Base-by-base conservation (phyloP, 1,140 invertebrate species). In the Stenopsyche tienmushanensis region DNA sequence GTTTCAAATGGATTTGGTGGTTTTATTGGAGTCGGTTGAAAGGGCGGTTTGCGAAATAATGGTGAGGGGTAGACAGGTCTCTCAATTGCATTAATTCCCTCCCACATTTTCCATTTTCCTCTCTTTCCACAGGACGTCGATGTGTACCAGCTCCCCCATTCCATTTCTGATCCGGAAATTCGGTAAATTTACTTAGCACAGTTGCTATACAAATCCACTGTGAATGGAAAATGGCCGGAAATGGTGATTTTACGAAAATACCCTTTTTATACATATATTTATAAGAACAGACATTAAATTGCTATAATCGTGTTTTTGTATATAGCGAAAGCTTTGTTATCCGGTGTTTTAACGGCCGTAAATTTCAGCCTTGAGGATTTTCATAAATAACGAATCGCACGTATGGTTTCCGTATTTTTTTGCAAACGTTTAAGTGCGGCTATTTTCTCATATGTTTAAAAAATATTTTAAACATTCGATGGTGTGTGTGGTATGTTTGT, bases 81-180 rank as follows among this genome's bases (percentile, higher is more conserved):
- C 5, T 45, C 45, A 21, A 49, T 49, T 49, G 45, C 45, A 49
- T 49, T 49, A 49, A 49, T 49, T 21, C 18, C 45, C 18, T 42
- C 13, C n/a, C 9, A 21, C 23, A n/a, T 49, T 49, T 49, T 49
- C 45, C 45, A 13, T 17, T 21, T 1, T 3, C 45, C 23, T 49
- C 23, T 49, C n/a, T 15, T 15, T 17, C 2, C 13, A 42, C 41
- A 17, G 18, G 18, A 42, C n/a, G 18, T 2, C 45, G 45, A 42
- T 21, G 45, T 15, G 45, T 17, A 49, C 18, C 5, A 39, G 25
- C 26, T 20, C 39, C 29, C 15, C 17, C n/a, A n/a, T n/a, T n/a
- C n/a, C n/a, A n/a, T n/a, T n/a, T n/a, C n/a, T 21, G n/a, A 34
- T 39, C 63, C 53, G 63, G 63, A 65, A 65, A 65, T 65, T 54